Percentiles rank a stretch among this genome's conserved stretches.
These are phyloP conservation scores for Norana najaformis DNA, from an alignment of 2,888 invertebrate genomes.

Conservation along the genomic window DNA sequence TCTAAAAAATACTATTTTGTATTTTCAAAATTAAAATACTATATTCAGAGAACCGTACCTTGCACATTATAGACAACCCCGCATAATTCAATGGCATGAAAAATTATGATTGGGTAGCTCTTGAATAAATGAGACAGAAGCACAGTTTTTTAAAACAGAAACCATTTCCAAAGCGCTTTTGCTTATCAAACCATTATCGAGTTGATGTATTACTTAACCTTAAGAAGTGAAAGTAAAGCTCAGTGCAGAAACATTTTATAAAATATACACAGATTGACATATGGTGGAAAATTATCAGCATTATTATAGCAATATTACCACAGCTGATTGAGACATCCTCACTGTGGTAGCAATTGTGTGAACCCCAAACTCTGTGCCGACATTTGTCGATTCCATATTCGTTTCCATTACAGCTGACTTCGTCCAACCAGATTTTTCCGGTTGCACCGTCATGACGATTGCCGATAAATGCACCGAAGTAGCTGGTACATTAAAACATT, in stretches of 20 bases:
- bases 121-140: no score
- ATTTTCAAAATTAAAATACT: no score
- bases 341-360: not conserved
- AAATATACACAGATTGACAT: not conserved
- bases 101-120: no score
- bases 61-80: no score
- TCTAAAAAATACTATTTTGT: no score
- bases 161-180: not conserved
- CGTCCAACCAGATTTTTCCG: constrained; percentile 22
- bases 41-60: no score
- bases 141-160: not conserved
- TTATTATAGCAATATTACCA: not conserved
- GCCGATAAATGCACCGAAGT: not conserved
- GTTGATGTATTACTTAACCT: not conserved
- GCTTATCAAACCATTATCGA: not conserved
- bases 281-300: not conserved
- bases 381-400: not conserved
- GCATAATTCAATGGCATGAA: no score
- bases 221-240: not conserved
- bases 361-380: not conserved
- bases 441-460: not conserved
- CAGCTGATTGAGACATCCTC: constrained; percentile 22
- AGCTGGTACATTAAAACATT: not conserved
- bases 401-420: not conserved
- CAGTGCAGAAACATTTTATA: not conserved